Base-by-base conservation (phyloP, 2,113 vertebrate genomes). In the Lipotes vexillifer region DNA sequence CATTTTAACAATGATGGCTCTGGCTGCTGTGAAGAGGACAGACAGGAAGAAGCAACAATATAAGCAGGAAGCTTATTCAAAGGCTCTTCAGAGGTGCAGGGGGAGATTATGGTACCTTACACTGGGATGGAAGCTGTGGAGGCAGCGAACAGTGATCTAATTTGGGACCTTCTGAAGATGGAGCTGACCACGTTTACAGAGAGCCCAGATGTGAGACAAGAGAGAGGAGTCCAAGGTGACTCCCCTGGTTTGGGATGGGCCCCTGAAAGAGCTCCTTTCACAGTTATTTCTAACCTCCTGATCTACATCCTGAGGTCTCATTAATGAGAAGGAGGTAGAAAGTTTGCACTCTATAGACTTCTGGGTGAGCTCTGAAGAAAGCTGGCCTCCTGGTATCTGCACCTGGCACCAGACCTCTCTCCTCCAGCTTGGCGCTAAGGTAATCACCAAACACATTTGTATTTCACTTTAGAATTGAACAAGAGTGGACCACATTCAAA, bases 61-160 rank as follows among this genome's bases (percentile, higher is more conserved):
- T 57, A 88, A 85, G 21, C 18, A 88, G 33, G 23, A 59, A 71
- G 29, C 31, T n/a, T 33, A 2, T 21, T 38, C 66, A 85, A 41
- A 57, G 44, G 4, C 14, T 52, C 14, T 93, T 91, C 72, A 52
- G 52, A 78, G 23, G 3, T 38, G 66, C 27, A 20, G 6, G 27
- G 55, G 57, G 17, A 71, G 36, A 38, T 52, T 49, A 13, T 72
- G 31, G 29, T 7, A 41, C 44, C 2, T 52, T n/a, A 65, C 21
- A 5, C 36, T 9, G 31, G 14, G 6, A 36, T 41, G 20, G n/a
- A 66, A 72, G 29, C 13, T 92, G 4, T 21, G 41, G 41, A 38
- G 33, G 13, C 33, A 86, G 6, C 0, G 9, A 83, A 5, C 9
- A 25, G 6, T 21, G 29, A 9, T 31, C 52, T 2, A 0, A 27